These are phyloP conservation scores for Poliocrania exsul DNA, from an alignment of 2,797 vertebrate species.

Conservation along the genomic window DNA sequence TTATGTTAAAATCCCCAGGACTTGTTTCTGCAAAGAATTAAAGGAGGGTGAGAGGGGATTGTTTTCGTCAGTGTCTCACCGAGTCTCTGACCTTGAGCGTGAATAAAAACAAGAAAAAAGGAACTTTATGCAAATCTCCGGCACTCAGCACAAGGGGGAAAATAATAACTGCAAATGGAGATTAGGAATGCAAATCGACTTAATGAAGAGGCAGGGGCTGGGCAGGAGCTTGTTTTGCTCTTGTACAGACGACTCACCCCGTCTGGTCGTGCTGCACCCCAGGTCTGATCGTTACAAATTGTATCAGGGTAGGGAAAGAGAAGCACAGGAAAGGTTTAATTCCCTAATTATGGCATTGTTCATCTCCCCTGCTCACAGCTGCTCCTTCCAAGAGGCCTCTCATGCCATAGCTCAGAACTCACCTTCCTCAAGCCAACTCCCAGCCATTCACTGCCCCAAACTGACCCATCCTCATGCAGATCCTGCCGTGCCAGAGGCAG, in stretches of 20 bases:
- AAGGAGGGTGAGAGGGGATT: slow-evolving; percentile 65
- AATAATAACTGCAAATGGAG: slow-evolving; percentile 71
- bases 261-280: slow-evolving; percentile 22
- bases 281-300: slow-evolving; percentile 13
- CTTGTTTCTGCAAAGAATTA: slow-evolving; percentile 63
- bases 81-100: slow-evolving; percentile 73
- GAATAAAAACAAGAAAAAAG: slow-evolving; percentile 73
- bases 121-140: slow-evolving; percentile 71
- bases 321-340: slow-evolving; percentile 29
- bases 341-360: not conserved
- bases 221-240: slow-evolving; percentile 63
- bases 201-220: slow-evolving; percentile 58
- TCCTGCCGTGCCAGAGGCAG: accelerated
- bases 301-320: not conserved
- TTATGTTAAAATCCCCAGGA: slow-evolving; percentile 69
- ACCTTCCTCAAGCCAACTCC: not conserved
- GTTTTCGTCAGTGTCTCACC: slow-evolving; percentile 64
- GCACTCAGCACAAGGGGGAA: slow-evolving; percentile 60
- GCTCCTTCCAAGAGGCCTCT: not conserved
- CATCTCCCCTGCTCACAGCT: not conserved
- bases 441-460: accelerated
- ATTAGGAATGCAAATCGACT: slow-evolving; percentile 73
- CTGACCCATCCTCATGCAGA: accelerated
- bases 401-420: not conserved
- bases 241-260: not conserved